These are phyloP conservation scores for Lithophane semibrunnea DNA, from an alignment of 2,888 invertebrate genomes.

Conservation along the genomic window DNA sequence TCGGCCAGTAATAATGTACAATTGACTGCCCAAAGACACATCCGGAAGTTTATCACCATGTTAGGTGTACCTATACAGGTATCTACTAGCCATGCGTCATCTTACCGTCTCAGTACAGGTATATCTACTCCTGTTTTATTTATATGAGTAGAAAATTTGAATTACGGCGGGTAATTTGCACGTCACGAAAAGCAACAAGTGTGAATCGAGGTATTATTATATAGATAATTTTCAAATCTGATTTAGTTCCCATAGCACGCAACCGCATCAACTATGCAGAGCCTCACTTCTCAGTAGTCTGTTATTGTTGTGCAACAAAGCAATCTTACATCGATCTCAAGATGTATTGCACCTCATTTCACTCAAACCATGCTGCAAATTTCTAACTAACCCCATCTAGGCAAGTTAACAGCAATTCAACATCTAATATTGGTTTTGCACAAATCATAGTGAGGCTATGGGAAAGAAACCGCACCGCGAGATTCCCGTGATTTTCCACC, in stretches of 20 bases:
- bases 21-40: slow-evolving; percentile 64
- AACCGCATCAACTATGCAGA: slow-evolving; percentile 85
- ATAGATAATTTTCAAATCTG: slow-evolving; percentile 83
- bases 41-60: slow-evolving; percentile 69
- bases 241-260: slow-evolving; percentile 86
- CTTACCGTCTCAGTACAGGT: slow-evolving; percentile 7
- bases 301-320: slow-evolving; percentile 85
- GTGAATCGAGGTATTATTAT: slow-evolving; percentile 73
- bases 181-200: slow-evolving; percentile 65
- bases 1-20: slow-evolving; percentile 68
- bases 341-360: slow-evolving; percentile 87
- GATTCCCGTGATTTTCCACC: slow-evolving; percentile 86
- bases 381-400: slow-evolving; percentile 76
- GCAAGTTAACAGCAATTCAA: slow-evolving; percentile 81
- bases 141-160: slow-evolving; percentile 45
- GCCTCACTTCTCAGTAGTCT: slow-evolving; percentile 79
- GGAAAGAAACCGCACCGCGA: slow-evolving; percentile 85
- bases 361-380: slow-evolving; percentile 77
- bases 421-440: slow-evolving; percentile 87
- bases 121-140: slow-evolving; percentile 42
- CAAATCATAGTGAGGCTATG: slow-evolving; percentile 86
- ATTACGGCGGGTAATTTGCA: slow-evolving; percentile 54
- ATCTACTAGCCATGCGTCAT: slow-evolving; percentile 25
- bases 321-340: slow-evolving; percentile 85
- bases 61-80: slow-evolving; percentile 9